These are phyloP conservation scores for Drosophila quadrilineata DNA, from an alignment of 1,140 invertebrate species.

Conservation along the genomic window DNA sequence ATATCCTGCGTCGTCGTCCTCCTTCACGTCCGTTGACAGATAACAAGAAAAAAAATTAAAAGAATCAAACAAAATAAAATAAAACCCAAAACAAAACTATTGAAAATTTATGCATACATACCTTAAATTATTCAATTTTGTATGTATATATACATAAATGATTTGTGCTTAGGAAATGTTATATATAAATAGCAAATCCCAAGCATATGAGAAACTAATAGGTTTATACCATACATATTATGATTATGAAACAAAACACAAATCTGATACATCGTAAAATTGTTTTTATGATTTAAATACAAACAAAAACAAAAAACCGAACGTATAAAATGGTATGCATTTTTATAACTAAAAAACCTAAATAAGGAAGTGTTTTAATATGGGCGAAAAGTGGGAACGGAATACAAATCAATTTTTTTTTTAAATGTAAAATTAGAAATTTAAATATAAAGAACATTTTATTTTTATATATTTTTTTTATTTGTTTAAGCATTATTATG, in stretches of 20 bases:
- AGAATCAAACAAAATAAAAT: conserved; percentile 26
- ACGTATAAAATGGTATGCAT: conserved; percentile 55
- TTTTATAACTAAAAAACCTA: conserved; percentile 52
- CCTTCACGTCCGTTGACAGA: conserved; percentile 62
- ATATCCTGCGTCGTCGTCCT: conserved; percentile 20
- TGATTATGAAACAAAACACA: conserved; percentile 61
- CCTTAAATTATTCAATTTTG: conserved; percentile 71
- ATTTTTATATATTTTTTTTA: too few relatives aligned
- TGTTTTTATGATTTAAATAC: conserved; percentile 79
- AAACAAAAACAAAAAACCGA: conserved; percentile 52
- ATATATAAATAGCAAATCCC: conserved; percentile 63
- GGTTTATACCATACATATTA: conserved; percentile 72
- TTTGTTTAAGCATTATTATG: conserved; percentile 67
- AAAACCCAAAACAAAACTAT: conserved; percentile 32
- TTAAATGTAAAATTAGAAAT: too few relatives aligned
- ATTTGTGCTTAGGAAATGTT: conserved; percentile 57
- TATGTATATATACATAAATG: conserved; percentile 58
- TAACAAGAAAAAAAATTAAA: conserved; percentile 48
- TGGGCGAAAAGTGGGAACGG: too few relatives aligned
- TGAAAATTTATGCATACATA: conserved; percentile 57
- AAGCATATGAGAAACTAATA: conserved; percentile 73
- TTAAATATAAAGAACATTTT: too few relatives aligned
- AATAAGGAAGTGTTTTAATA: conserved; percentile 42
- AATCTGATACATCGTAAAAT: conserved; percentile 71
- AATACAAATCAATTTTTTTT: too few relatives aligned